These are phyloP conservation scores for Diadromus collaris DNA, from an alignment of 2,888 invertebrate species.

Conservation along the genomic window DNA sequence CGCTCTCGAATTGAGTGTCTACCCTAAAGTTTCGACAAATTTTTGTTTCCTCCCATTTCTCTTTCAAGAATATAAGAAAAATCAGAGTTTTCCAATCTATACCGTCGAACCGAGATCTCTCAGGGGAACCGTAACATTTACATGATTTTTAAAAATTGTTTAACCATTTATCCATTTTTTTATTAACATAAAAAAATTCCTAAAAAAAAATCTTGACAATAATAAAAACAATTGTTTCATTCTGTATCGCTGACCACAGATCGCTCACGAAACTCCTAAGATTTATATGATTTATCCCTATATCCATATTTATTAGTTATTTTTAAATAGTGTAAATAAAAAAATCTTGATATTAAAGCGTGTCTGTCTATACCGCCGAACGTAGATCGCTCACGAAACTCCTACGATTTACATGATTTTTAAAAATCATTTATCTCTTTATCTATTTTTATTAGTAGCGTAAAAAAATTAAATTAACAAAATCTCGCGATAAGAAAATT, in stretches of 20 bases:
- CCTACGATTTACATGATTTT: conserved; percentile 21
- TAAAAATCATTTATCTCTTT: background rate
- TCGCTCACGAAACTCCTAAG: background rate
- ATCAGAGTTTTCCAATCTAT: too few species aligned
- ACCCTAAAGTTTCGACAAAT: conserved; percentile 38
- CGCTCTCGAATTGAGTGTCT: conserved; percentile 29
- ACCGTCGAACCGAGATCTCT: too few species aligned
- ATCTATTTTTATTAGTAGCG: background rate
- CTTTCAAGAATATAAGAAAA: too few species aligned
- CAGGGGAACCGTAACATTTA: too few species aligned
- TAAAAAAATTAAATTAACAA: too few species aligned
- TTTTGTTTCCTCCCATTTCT: background rate
- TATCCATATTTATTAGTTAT: too few species aligned
- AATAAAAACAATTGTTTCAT: background rate
- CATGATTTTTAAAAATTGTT: too few species aligned
- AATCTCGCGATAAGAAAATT: background rate
- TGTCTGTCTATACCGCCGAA: background rate
- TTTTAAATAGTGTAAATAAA: too few species aligned
- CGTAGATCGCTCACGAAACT: background rate
- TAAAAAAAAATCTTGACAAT: too few species aligned
- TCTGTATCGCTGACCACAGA: background rate
- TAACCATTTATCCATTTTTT: too few species aligned
- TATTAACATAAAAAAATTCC: too few species aligned
- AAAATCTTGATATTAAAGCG: background rate
- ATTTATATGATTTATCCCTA: conserved; percentile 18